Evolutionary conservation across 2,888 invertebrate species (phyloP), one percentile per base, ranked within the genome.

Genomic region (Labia minor): DNA sequence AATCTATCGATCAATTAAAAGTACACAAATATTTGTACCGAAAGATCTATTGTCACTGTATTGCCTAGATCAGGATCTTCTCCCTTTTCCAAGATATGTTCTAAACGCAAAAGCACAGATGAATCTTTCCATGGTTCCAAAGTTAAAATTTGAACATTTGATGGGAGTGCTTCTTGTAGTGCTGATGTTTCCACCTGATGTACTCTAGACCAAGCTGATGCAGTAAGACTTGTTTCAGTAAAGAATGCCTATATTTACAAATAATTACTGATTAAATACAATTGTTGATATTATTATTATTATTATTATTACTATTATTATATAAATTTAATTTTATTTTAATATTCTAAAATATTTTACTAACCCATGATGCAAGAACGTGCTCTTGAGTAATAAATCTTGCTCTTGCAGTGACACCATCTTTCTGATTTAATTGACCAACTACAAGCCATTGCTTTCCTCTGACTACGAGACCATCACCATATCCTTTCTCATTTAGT

Each of bases 401-500:
- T 64, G 67, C 69, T 19, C 62, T 37, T 6, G 67, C 63, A 3
- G 67, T 65, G 10, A 67, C 14, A 37, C 18, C 62, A n/a, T 19
- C 19, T n/a, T 49, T 19, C 14, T 21, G 26, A 11, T 19, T 62
- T 18, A 66, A 21, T 37, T 63, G 76, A 1, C 82, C 82, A 4
- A 79, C 72, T 63, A 83, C 65, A 1, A 86, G 26, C 71, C 83
- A 85, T 72, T 90, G 88, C 18, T 81, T 83, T 0, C 92, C 91
- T 68, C 86, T 79, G 0, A 83, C 87, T 0, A 90, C 84, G 0
- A 92, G 74, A 0, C 91, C 91, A 69, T 77, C 74, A 0, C 85
- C 86, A 67, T 79, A 86, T 0, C 84, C 87, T 0, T 82, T 82
- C 77, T 99, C 98, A 73, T 95, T 91, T 0, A 98, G 77, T 0